These are phyloP conservation scores for Ephydatia muelleri DNA, from an alignment of 37 sponge, comb jelly and placozoan genomes.

Conservation along the genomic window DNA sequence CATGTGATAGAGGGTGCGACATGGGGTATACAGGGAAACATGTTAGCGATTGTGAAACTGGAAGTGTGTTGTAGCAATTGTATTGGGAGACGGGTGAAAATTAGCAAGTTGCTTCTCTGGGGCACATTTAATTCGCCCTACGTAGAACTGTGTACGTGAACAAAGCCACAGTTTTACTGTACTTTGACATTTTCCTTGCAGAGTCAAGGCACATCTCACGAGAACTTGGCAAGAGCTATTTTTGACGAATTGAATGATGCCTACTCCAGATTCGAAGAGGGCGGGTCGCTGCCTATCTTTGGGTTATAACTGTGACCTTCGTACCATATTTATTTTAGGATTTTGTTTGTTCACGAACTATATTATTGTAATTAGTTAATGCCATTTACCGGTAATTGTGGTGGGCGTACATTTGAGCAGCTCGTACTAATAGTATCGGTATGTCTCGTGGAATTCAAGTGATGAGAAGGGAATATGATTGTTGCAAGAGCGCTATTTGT, in stretches of 20 bases:
- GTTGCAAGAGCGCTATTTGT: not conserved
- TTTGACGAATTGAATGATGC: conserved; percentile 96
- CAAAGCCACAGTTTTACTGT: not conserved
- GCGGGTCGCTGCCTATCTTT: conserved; percentile 56
- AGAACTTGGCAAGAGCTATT: conserved; percentile 89
- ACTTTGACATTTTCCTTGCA: not conserved
- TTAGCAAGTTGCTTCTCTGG: too few relatives aligned
- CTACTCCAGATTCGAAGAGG: conserved; percentile 83
- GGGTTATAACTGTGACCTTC: not conserved
- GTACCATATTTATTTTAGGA: conserved; percentile 2
- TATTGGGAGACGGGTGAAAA: too few relatives aligned
- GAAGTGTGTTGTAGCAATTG: too few relatives aligned
- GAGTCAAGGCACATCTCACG: conserved; percentile 59
- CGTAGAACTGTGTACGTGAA: too few relatives aligned
- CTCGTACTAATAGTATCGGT: too few relatives aligned
- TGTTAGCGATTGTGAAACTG: too few relatives aligned
- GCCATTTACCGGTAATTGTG: not conserved
- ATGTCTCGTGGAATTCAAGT: not conserved
- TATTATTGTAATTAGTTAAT: not conserved
- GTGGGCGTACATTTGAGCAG: not conserved
- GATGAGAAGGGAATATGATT: not conserved
- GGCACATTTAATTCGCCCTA: too few relatives aligned
- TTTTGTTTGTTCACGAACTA: not conserved
- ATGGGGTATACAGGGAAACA: too few relatives aligned
- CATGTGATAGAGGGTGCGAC: too few relatives aligned